A percentile compares a stretch with the other conserved stretches of the same genome.
Conservation (phyloP, 2,113 vertebrate species). For the Motacilla alba region DNA sequence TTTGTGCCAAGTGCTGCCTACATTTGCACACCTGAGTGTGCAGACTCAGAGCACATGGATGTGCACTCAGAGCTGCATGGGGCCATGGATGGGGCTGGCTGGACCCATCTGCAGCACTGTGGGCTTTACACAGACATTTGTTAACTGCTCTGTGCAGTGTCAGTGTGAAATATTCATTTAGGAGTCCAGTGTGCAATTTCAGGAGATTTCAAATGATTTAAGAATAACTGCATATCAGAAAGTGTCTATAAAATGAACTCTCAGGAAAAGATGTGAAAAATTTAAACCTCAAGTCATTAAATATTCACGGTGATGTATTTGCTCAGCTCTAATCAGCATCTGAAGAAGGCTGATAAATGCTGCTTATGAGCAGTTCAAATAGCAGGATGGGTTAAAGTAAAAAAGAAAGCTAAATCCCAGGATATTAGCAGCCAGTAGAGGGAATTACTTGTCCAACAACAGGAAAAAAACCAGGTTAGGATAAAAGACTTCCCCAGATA, state of each 20-base stretch:
- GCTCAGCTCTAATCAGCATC: not conserved
- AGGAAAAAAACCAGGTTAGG: not conserved
- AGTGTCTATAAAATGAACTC: not conserved
- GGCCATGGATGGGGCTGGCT: not conserved
- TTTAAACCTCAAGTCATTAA: not conserved
- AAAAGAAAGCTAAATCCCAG: not conserved
- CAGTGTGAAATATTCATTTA: not conserved
- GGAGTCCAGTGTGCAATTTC: not conserved
- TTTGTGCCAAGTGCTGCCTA: not conserved
- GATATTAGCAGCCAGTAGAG: not conserved
- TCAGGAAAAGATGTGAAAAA: not conserved
- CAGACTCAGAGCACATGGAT: not conserved
- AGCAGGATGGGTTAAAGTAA: not conserved
- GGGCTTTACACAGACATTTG: not conserved
- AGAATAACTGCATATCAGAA: not conserved
- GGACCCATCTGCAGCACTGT: accelerated
- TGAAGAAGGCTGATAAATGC: not conserved
- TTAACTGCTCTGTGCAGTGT: accelerated
- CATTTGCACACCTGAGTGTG: not conserved
- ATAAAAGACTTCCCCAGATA: not conserved
- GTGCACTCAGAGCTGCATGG: not conserved
- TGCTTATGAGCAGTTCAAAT: not conserved
- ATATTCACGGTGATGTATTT: not conserved
- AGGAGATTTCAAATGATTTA: not conserved
- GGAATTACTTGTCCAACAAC: not conserved